Percentiles rank a stretch among this genome's conserved stretches.
These are phyloP conservation scores for Limnephilus lunatus DNA, from an alignment of 2,888 invertebrate species.

Conservation along the genomic window DNA sequence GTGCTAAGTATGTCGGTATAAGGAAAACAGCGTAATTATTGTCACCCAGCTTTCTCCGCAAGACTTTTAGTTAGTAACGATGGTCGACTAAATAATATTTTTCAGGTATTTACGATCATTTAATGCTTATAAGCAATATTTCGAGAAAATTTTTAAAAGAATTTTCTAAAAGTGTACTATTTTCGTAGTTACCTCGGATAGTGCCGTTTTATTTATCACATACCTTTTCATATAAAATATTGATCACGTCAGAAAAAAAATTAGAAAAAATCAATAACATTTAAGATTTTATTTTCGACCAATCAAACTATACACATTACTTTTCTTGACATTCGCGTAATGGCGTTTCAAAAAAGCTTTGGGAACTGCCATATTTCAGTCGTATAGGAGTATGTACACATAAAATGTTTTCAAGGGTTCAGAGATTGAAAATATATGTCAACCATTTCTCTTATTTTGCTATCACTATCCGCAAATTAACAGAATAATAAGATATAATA, in stretches of 20 bases:
- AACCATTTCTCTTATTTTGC: too few relatives aligned
- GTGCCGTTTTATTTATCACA: neutral
- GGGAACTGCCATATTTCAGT: too few relatives aligned
- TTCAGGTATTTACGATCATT: neutral
- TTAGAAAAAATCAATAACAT: neutral
- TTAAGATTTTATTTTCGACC: neutral
- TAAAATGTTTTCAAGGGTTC: too few relatives aligned
- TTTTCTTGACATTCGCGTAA: too few relatives aligned
- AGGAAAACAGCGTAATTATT: neutral
- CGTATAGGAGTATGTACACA: too few relatives aligned
- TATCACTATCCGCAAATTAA: too few relatives aligned
- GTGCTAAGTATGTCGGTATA: conserved; percentile 23
- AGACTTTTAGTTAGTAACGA: neutral
- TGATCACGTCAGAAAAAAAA: neutral
- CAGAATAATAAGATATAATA: too few relatives aligned
- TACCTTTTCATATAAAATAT: neutral
- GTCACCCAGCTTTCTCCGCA: neutral
- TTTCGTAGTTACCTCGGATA: neutral
- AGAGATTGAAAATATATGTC: too few relatives aligned
- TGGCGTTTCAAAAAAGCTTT: too few relatives aligned
- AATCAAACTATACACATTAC: neutral
- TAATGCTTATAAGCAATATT: neutral
- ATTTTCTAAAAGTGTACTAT: neutral
- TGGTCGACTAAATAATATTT: neutral
- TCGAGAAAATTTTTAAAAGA: neutral